phyloP scores from a whole-genome alignment of 2,888 invertebrate species.

The Chrysolina haemoptera region DNA sequence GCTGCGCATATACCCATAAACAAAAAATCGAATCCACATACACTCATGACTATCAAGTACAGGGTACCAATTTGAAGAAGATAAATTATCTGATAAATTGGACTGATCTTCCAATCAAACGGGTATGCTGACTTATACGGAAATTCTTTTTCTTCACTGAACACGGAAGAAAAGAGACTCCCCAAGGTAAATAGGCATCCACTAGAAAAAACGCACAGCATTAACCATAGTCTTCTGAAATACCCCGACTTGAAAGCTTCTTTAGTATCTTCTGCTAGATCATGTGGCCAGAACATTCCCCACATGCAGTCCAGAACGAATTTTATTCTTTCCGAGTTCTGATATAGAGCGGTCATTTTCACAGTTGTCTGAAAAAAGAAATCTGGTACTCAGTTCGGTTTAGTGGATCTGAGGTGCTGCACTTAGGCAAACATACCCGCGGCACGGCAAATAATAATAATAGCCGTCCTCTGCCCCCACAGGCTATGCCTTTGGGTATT shows the following conservation, averaged over 20 bases:
- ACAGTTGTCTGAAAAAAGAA: conserved; percentile 32
- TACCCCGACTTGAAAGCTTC: conserved; percentile 10
- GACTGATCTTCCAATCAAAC: conserved; percentile 40
- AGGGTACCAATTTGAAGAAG: conserved; percentile 34
- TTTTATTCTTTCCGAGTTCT: conserved; percentile 25
- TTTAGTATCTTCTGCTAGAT: conserved; percentile 27
- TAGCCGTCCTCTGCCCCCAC: too few relatives aligned
- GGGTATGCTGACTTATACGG: conserved; percentile 45
- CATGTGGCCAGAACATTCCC: conserved; percentile 39
- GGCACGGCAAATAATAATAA: too few relatives aligned
- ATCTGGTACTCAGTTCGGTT: neutral
- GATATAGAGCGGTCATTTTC: conserved; percentile 34
- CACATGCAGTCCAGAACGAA: conserved; percentile 30
- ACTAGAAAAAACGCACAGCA: conserved; percentile 12
- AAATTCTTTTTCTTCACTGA: conserved; percentile 30
- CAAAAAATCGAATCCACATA: conserved; percentile 45
- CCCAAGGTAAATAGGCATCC: conserved; percentile 35
- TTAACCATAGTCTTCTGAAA: conserved; percentile 5
- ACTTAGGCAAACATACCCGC: too few relatives aligned
- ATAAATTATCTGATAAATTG: conserved; percentile 44
- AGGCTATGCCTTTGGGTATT: too few relatives aligned
- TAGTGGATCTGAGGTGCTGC: too few relatives aligned
- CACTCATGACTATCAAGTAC: conserved; percentile 33
- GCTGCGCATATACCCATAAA: conserved; percentile 45
- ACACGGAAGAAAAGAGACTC: conserved; percentile 32